phyloP scores from a whole-genome alignment of 2,797 vertebrate genomes.

The Pseudocheirus occidentalis region DNA sequence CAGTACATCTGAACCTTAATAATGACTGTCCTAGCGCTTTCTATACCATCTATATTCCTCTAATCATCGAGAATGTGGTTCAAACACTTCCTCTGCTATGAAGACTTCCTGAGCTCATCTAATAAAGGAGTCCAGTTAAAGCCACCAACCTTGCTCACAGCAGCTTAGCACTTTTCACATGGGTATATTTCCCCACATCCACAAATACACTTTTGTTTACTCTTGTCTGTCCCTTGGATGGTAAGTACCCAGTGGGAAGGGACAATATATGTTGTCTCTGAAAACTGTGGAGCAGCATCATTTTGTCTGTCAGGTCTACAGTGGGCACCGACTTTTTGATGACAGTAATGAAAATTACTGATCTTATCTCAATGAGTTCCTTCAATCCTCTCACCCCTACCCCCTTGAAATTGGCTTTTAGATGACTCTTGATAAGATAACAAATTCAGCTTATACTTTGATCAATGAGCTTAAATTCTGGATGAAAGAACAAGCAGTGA shows the following conservation, averaged over 20 bases:
- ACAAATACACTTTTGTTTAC: not conserved
- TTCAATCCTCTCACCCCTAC: not conserved
- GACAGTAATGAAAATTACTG: constrained; percentile 10
- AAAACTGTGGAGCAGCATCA: not conserved
- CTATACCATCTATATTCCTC: not conserved
- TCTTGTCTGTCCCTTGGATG: not conserved
- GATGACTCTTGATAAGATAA: not conserved
- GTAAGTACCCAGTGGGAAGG: not conserved
- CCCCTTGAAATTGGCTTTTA: not conserved
- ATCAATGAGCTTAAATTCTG: constrained; percentile 5
- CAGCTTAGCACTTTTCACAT: not conserved
- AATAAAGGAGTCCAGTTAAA: not conserved
- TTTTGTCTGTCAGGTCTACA: not conserved
- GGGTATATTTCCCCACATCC: not conserved
- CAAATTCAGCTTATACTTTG: constrained; percentile 1
- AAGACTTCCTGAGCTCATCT: not conserved
- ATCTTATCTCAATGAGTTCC: not conserved
- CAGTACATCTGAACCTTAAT: not conserved
- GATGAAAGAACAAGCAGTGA: not conserved
- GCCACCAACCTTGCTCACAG: not conserved
- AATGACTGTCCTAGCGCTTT: not conserved
- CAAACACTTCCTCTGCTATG: not conserved
- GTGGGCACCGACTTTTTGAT: not conserved
- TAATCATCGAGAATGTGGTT: not conserved
- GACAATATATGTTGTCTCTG: not conserved